Base-by-base conservation (phyloP, 2,888 invertebrate genomes). In the Melieria omissa region DNA sequence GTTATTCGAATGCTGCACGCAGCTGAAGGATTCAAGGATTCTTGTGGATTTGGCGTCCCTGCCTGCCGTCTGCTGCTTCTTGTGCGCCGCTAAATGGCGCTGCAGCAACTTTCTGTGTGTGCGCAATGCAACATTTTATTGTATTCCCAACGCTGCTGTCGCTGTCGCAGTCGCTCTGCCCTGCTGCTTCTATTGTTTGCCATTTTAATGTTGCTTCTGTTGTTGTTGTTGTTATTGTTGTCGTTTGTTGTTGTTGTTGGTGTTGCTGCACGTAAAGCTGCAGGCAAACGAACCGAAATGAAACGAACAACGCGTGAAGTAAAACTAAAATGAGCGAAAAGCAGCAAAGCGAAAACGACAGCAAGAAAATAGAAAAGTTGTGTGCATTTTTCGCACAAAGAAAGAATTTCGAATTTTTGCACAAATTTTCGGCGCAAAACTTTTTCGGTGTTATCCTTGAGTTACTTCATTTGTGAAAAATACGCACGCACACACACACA, bases 171-270 rank as follows among this genome's bases (percentile, higher is more conserved):
- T 29, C 29, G 29, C 29, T 29, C 29, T 29, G 29, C 29, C 29
- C 29, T 29, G 29, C 29, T 29, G 29, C 29, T 29, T 29, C 29
- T 29, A 29, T 29, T 29, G 29, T 29, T 29, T 29, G 29, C 29
- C 29, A 29, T 29, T 29, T 29, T 29, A 29, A 29, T 29, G 29
- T 29, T 29, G 29, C 2, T 29, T 1, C 2, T 29, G 2, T 29
- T 29, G 29, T 29, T 29, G 29, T 29, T 3, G 29, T 29, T 29
- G 29, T n/a, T n/a, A n/a, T n/a, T n/a, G 29, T 29, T 29, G 41
- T 66, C 57, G 55, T 58, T 41, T 57, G 47, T 57, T 29, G 29
- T 29, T 41, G 55, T 46, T 66, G 1, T 45, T 45, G n/a, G 29
- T 9, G 9, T 9, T 16, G 16, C 12, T 16, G 16, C 14, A 46